Base-by-base conservation (phyloP, 2,113 vertebrate genomes). In the Sinocyclocheilus grahami region DNA sequence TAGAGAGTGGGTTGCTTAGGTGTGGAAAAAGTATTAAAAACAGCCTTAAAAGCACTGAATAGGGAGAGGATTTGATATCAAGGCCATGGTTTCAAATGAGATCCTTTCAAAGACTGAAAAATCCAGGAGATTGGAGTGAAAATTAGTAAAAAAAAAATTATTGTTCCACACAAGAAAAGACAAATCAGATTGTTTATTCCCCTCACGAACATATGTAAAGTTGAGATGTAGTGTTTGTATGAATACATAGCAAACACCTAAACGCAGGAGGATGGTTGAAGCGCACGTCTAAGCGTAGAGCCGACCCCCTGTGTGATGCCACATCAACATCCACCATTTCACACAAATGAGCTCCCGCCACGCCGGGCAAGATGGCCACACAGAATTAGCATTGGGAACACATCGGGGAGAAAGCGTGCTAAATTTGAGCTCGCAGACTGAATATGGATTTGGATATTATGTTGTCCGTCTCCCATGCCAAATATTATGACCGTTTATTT, bases 361-460 rank as follows among this genome's bases (percentile, higher is more conserved):
- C 16, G 87, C 87, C 83, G 89, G 18, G 86, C 87, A 88, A 90
- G 85, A 88, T 89, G 90, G 88, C 84, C 90, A 91, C 65, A 46
- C 84, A 9, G 78, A 90, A 95, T 95, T 94, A 93, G 92, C 94
- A 94, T 93, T 86, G 85, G 87, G 90, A 89, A 92, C 83, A 93
- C 89, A 90, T 86, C 89, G 88, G 84, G 87, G 88, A 90, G 90
- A 89, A 92, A 84, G 90, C 87, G 84, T 88, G 91, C 92, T 95
- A 94, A 93, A 94, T 93, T 93, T 92, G 85, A 89, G 91, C 89
- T 92, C 89, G 90, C 90, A 91, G 91, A 91, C 92, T 92, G 95
- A 95, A 95, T 95, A 95, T 91, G 93, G 93, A 95, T 94, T 93
- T 92, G 92, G 93, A 94, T 92, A 96, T 96, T 96, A 94, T 89